A percentile compares a stretch with the other conserved stretches of the same genome.
Evolutionary conservation across 2,888 invertebrate species (phyloP).

Genomic region (Cephalotes varians): DNA sequence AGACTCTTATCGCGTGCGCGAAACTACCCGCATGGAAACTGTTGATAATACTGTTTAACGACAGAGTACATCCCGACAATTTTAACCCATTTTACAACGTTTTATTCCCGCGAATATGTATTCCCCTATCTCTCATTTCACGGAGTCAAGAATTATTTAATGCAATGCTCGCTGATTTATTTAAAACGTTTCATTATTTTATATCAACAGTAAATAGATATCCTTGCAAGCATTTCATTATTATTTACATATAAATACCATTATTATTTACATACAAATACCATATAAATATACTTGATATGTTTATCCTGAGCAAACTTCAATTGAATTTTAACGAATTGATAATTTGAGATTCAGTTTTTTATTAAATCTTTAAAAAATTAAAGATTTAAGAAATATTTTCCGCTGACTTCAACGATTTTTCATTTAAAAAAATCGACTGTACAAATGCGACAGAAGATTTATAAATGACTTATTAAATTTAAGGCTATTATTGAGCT

Average conservation of each 20-base stretch:
- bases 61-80: neutral
- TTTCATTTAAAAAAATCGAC: neutral
- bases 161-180: neutral
- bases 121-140: neutral
- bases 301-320: neutral
- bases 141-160: neutral
- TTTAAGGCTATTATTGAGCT: neutral
- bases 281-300: neutral
- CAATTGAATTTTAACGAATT: neutral
- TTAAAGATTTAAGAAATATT: neutral
- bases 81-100: neutral
- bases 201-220: neutral
- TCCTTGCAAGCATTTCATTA: neutral
- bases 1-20: neutral
- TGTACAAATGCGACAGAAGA: neutral
- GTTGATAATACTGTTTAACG: conserved; percentile 12
- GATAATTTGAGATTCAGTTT: neutral
- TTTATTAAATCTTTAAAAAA: neutral
- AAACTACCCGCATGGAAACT: neutral
- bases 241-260: neutral
- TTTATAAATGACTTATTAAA: neutral
- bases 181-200: neutral
- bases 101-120: neutral
- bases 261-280: neutral
- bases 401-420: neutral